Base-by-base conservation (phyloP, 2,797 vertebrate species). In the Apogon talboti region DNA sequence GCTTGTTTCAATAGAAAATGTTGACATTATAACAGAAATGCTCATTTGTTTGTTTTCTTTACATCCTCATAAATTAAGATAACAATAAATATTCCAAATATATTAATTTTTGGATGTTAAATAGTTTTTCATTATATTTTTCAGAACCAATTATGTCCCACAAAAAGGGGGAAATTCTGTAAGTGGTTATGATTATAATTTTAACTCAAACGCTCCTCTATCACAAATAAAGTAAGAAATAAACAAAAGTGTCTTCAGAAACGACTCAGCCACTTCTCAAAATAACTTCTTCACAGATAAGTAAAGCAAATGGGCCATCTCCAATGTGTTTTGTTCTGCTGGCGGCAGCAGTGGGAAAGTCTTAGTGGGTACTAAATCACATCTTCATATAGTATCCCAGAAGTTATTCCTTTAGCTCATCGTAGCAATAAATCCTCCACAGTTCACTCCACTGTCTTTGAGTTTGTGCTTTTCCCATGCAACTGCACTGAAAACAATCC, bases 31-130 rank as follows among this genome's bases (percentile, higher is more conserved):
- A 38, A 37, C 44, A 47, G 1, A 65, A 55, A 37, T 19, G 35
- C 44, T 65, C 30, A 61, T 44, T 59, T 67, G 0, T 16, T 62
- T 51, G 0, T 16, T 62, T 51, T 47, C 49, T 71, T 43, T 62
- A 15, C 44, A 37, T 66, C 67, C 56, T 81, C 33, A 72, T 71
- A 86, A 85, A 81, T 70, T 76, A 85, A 70, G 58, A 48, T 19
- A n/a, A 61, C 57, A 87, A 91, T 92, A 93, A 92, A 92, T 91
- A 91, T 47, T 78, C 68, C 79, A 86, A 86, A 92, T 92, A 91
- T 92, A 93, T 91, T 90, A 91, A 15, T 71, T 79, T 54, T 66
- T 67, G 59, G 56, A 53, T 59, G 66, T 87, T 87, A 89, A 86
- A 86, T 85, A 89, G 7, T 78, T 85, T 57, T 45, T 7, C n/a